These are phyloP conservation scores for Protomyctophum bolini DNA, from an alignment of 2,113 vertebrate genomes.

Conservation along the genomic window DNA sequence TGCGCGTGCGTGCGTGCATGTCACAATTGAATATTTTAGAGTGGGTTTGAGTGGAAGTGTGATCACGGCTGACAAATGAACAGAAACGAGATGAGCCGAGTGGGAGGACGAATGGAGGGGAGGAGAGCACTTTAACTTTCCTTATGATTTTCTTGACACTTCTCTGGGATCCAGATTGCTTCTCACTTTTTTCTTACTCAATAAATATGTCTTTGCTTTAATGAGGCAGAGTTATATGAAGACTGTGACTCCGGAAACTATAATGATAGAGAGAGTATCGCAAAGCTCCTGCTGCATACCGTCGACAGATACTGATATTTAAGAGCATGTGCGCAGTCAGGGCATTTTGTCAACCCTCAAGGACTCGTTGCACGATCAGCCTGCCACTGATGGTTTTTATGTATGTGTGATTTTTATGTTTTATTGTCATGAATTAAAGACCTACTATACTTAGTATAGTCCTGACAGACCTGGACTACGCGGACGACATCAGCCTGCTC, in stretches of 20 bases:
- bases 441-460: too few relatives aligned
- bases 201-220: constrained; percentile 20
- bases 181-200: constrained; percentile 6
- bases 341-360: not conserved
- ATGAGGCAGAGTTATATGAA: constrained; percentile 27
- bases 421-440: too few relatives aligned
- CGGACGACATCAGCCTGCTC: too few relatives aligned
- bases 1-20: too few relatives aligned
- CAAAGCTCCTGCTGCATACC: not conserved
- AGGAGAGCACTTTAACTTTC: constrained; percentile 30
- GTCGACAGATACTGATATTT: too few relatives aligned
- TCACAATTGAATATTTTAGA: too few relatives aligned
- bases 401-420: too few relatives aligned
- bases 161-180: constrained; percentile 3
- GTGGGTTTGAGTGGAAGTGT: not conserved
- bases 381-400: not conserved
- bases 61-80: constrained; percentile 32
- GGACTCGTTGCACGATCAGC: not conserved
- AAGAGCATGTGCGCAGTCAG: too few relatives aligned
- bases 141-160: constrained; percentile 11
- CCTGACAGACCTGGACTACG: too few relatives aligned
- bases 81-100: constrained; percentile 10
- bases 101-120: constrained; percentile 25
- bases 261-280: too few relatives aligned
- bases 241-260: not conserved